These are phyloP conservation scores for Penaeus monodon DNA, from an alignment of 2,888 invertebrate species.

Conservation along the genomic window DNA sequence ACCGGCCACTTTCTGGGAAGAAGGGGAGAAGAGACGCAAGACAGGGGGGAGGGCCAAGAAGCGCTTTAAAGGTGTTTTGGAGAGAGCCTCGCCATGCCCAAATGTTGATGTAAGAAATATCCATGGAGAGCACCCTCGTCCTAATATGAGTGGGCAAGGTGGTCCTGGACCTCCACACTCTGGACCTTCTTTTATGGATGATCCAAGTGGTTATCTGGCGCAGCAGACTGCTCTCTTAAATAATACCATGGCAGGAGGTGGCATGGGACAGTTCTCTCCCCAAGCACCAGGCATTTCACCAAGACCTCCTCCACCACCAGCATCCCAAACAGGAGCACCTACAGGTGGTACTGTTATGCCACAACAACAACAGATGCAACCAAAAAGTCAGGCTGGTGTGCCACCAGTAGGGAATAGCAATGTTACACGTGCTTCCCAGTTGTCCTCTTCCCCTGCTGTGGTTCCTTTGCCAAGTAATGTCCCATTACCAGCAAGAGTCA, in stretches of 20 bases:
- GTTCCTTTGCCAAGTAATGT: conserved; percentile 62
- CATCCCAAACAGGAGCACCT: conserved; percentile 14
- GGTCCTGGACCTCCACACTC: conserved; percentile 52
- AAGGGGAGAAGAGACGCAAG: conserved; percentile 60
- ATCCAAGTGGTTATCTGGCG: conserved; percentile 90
- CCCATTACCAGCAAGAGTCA: conserved; percentile 60
- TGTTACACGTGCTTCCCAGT: conserved; percentile 24
- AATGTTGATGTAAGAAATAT: conserved; percentile 76
- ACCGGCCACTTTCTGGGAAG: conserved; percentile 53
- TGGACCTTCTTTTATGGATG: conserved; percentile 84
- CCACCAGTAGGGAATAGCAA: conserved; percentile 16
- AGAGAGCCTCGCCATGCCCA: conserved; percentile 73
- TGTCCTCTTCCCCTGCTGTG: conserved; percentile 51
- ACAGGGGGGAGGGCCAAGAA: conserved; percentile 46
- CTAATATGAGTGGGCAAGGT: conserved; percentile 30
- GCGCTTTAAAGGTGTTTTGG: conserved; percentile 60
- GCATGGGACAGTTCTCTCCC: conserved; percentile 64
- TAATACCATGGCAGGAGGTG: conserved; percentile 76
- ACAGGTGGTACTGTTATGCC: conserved; percentile 24
- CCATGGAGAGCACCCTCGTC: conserved; percentile 69
- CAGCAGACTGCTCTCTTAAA: conserved; percentile 90
- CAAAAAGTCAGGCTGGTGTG: conserved; percentile 25
- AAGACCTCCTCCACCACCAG: conserved; percentile 47
- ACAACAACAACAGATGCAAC: background rate
- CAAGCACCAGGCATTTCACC: conserved; percentile 57